phyloP scores from a whole-genome alignment of 2,113 vertebrate species.

The Rhinichthys klamathensis region DNA sequence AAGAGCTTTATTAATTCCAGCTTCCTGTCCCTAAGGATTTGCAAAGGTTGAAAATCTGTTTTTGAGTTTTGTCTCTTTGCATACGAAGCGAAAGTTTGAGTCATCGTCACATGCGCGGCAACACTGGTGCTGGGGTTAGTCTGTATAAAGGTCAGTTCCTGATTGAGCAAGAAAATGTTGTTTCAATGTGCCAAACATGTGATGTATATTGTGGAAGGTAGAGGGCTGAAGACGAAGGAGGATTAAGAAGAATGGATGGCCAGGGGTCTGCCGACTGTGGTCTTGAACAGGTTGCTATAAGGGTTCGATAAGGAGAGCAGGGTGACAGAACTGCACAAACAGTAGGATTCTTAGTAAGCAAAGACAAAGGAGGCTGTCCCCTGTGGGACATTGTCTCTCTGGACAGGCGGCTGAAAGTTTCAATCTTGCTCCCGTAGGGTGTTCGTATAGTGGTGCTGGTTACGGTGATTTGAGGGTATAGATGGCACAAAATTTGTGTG shows the following conservation, averaged over 20 bases:
- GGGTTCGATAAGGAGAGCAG: neutral
- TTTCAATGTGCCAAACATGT: neutral
- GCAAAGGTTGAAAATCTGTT: neutral
- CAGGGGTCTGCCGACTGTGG: neutral
- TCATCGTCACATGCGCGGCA: conserved; percentile 22
- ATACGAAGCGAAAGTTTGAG: neutral
- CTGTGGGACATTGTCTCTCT: neutral
- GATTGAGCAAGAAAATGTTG: conserved; percentile 10
- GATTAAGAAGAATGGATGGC: neutral
- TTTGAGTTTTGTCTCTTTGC: neutral
- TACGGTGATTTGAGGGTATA: neutral
- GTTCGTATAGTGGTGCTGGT: neutral
- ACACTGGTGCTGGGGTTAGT: conserved; percentile 27
- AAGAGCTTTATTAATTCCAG: conserved; percentile 8
- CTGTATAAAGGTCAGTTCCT: conserved; percentile 54
- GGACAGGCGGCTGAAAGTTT: neutral
- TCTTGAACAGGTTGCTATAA: neutral
- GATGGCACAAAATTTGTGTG: neutral
- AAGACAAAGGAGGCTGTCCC: neutral
- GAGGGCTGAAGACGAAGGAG: neutral
- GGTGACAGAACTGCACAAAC: neutral
- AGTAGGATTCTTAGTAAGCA: neutral
- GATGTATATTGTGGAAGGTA: neutral
- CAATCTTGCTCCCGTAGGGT: neutral
- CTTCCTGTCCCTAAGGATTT: neutral